These are phyloP conservation scores for Bellardia bayeri DNA, from an alignment of 2,888 invertebrate species.

Conservation along the genomic window DNA sequence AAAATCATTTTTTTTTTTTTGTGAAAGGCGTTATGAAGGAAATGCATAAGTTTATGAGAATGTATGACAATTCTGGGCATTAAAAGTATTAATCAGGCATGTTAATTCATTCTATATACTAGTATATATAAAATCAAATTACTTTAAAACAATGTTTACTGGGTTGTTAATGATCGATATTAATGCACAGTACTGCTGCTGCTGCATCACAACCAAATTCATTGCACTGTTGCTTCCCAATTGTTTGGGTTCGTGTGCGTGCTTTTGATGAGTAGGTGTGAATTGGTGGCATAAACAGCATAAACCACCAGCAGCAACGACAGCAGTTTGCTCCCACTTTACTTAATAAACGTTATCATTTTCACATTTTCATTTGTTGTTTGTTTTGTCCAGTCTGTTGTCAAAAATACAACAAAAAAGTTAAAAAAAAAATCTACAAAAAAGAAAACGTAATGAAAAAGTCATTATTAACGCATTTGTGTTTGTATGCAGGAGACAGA, in stretches of 20 bases:
- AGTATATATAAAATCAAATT: not conserved
- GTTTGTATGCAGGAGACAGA: conserved; percentile 62
- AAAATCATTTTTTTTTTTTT: not conserved
- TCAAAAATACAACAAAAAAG: not conserved
- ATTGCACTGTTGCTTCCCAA: conserved; percentile 29
- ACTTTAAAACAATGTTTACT: conserved; percentile 23
- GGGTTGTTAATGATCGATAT: conserved; percentile 56
- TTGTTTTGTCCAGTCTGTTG: conserved; percentile 64
- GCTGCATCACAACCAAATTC: not conserved
- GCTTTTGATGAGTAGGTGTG: conserved; percentile 38
- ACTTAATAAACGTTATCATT: conserved; percentile 72
- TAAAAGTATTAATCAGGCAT: not conserved
- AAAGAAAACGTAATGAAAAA: conserved; percentile 54
- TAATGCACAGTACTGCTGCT: not conserved
- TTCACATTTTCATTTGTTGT: conserved; percentile 63
- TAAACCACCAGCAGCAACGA: conserved; percentile 13
- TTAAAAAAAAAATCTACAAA: not conserved
- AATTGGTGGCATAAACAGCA: conserved; percentile 24
- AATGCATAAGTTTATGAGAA: not conserved
- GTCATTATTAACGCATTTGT: conserved; percentile 75
- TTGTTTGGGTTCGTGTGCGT: conserved; percentile 10
- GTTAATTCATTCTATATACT: not conserved
- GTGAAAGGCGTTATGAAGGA: conserved; percentile 3
- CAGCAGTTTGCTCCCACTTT: conserved; percentile 21
- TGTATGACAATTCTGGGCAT: not conserved